Base-by-base conservation (phyloP, 1,140 invertebrate genomes). In the Oscheius sp. region DNA sequence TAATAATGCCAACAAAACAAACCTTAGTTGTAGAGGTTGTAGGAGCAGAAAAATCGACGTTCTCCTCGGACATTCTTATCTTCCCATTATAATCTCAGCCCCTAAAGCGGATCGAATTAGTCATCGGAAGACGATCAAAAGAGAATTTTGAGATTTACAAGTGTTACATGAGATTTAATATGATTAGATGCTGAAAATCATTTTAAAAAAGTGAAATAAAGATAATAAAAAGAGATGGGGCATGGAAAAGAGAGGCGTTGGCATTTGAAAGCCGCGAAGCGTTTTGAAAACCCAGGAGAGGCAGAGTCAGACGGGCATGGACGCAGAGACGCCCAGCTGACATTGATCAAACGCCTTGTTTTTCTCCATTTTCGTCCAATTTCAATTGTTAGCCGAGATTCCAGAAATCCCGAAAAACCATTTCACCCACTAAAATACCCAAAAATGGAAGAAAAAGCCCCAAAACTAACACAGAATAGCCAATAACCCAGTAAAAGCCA, bases 271-370 rank as follows among this genome's bases (percentile, higher is more conserved):
- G 7, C 49, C 49, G 28, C 15, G 15, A 15, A 55, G 23, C 15
- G 49, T 15, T 55, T 55, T 55, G 49, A 55, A 55, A 55, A 20
- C 49, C 28, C 49, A 7, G 49, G 49, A 26, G 49, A 55, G 15
- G 49, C 49, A 55, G 49, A 55, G 49, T 10, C 38, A 42, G 38
- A n/a, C 7, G 49, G 49, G 7, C 23, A 55, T 15, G 23, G 49
- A 55, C 49, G 49, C 49, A 55, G 49, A 55, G 38, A n/a, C 49
- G 4, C 49, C 28, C 49, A 55, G 49, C 49, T 55, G 49, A 55
- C 49, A 55, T 55, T 55, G 49, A 55, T 55, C 49, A 55, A 55
- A 4, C 23, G 7, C 49, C 49, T 55, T 55, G 49, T 55, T 55
- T 55, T 55, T 26, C 15, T 55, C 23, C 38, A 10, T n/a, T 42